These are phyloP conservation scores for Oreortyx pictus DNA, from an alignment of 2,797 vertebrate genomes.

Conservation along the genomic window DNA sequence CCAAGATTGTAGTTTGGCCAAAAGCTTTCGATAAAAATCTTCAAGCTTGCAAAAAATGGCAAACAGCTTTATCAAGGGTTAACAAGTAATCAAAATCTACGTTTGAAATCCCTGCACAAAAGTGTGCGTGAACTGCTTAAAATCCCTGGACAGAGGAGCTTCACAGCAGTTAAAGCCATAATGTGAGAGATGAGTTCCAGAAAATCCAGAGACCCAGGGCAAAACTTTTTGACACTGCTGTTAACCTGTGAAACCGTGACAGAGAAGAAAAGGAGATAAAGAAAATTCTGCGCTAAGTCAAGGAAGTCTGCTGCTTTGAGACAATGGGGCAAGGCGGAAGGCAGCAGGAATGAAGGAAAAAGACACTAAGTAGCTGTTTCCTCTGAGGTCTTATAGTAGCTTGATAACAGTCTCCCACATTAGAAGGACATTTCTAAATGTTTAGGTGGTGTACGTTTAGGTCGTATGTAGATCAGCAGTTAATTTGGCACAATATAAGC, in stretches of 20 bases:
- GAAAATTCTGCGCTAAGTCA: background rate
- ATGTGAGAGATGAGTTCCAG: background rate
- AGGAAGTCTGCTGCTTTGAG: background rate
- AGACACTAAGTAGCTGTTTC: background rate
- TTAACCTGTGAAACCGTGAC: background rate
- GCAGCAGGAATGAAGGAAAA: background rate
- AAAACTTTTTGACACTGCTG: background rate
- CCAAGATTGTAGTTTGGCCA: background rate
- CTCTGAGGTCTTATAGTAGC: background rate
- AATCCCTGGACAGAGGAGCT: background rate
- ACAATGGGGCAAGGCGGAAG: background rate
- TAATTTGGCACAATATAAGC: background rate
- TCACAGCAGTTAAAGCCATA: background rate
- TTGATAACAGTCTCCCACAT: background rate
- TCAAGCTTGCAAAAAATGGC: background rate
- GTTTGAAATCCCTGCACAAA: background rate
- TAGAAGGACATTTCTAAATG: background rate
- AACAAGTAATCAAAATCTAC: background rate
- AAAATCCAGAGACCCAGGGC: background rate
- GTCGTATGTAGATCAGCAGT: background rate
- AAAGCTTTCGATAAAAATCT: conserved; percentile 10
- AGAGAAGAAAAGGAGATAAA: background rate
- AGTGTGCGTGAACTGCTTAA: background rate
- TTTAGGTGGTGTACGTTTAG: accelerated
- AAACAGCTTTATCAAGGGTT: background rate